Conservation (phyloP, 2,888 invertebrate species). For the Cephus nigrinus region DNA sequence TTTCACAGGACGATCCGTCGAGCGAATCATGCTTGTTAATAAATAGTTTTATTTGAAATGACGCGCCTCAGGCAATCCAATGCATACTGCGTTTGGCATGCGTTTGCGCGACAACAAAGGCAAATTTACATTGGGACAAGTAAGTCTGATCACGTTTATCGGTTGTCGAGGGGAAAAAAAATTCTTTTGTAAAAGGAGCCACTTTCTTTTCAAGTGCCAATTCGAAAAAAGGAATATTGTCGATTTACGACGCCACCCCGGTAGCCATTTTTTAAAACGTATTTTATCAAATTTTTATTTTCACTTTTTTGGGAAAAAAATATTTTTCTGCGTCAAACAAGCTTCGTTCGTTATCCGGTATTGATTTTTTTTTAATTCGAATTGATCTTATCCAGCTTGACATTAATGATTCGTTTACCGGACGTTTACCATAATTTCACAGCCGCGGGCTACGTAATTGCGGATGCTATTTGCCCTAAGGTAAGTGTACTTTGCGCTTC, state of each 20-base stretch:
- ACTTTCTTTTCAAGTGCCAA: background rate
- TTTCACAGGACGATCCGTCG: background rate
- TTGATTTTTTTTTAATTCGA: background rate
- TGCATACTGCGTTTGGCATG: background rate
- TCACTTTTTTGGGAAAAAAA: background rate
- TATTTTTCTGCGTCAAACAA: background rate
- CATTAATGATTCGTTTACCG: slow-evolving; percentile 6
- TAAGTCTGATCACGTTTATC: background rate
- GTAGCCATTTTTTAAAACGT: too few species aligned
- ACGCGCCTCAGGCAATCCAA: background rate
- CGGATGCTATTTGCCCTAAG: slow-evolving; percentile 1
- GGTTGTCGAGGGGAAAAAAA: background rate
- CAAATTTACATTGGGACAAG: background rate
- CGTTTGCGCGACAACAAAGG: background rate
- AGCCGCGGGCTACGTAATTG: background rate
- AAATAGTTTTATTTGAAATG: background rate
- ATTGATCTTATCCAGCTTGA: background rate
- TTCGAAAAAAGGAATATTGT: background rate
- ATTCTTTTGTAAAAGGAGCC: too few species aligned
- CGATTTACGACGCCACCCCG: background rate
- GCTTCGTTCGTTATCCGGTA: background rate
- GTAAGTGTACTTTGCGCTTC: background rate
- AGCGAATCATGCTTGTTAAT: background rate
- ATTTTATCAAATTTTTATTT: background rate
- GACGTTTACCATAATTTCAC: background rate